Evolutionary conservation across 2,888 invertebrate genomes (phyloP), one percentile per base, ranked within the genome.

Genomic region (Labia minor): DNA sequence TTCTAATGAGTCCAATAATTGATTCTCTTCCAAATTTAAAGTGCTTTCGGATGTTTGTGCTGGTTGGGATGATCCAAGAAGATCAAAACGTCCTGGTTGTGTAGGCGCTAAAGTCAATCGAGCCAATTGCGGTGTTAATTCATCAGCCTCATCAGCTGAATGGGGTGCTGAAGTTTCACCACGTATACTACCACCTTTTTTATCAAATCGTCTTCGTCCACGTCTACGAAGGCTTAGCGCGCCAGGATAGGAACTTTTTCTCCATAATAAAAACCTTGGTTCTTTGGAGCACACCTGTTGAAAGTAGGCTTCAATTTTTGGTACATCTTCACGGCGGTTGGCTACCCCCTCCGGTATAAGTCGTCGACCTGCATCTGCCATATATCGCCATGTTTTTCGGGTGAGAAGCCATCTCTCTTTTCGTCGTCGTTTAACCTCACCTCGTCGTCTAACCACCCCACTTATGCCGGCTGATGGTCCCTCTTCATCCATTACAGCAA

Each of bases 371-470:
- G 92, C 91, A 73, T 92, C 92, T n/a, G 91, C 86, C 92, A 93
- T 93, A 78, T 92, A 92, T 73, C 90, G 83, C 92, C 92, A 92
- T 64, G 92, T 92, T 79, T 93, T 92, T 68, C 92, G 81, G 62
- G 92, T 92, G 68, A 92, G 82, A 69, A 92, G 81, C 92, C 92
- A 93, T 77, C 92, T 84, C 78, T 92, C 92, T 75, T 88, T 87
- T 65, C 77, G 75, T 0, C 83, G 82, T 69, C 81, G 82, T 75
- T 82, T 83, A 16, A 49, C 8, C 3, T 3, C 49, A 16, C 49
- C 49, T 3, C 49, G 49, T 11, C 49, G 49, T 49, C 6, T 10
- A 3, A 49, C n/a, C 3, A 16, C 16, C 2, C 16, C 16, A 16
- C 49, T 16, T 4, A 14, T 16, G n/a, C 49, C 49, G 49, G 49